phyloP scores from a whole-genome alignment of 1,140 invertebrate species.

The Arion vulgaris region DNA sequence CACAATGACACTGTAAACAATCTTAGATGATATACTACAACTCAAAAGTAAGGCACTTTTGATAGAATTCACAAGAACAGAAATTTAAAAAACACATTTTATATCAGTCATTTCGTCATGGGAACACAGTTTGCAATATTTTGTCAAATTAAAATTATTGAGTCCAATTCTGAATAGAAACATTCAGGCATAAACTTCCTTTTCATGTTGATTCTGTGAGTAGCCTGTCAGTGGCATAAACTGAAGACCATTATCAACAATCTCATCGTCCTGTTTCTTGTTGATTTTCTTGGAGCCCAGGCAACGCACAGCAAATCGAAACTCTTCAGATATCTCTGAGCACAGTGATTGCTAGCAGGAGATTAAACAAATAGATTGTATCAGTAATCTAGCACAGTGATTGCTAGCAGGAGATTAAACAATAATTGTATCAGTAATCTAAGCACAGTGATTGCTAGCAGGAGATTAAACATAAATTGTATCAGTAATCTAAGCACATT shows the following conservation, averaged over 20 bases:
- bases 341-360: slow-evolving; percentile 86
- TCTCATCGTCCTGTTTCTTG: slow-evolving; percentile 57
- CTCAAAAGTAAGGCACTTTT: not conserved
- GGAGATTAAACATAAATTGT: not conserved
- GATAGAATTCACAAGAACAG: not conserved
- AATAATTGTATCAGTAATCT: not conserved
- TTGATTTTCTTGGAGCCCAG: slow-evolving; percentile 76
- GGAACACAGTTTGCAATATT: not conserved
- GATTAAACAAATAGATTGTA: not conserved
- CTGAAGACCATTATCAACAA: slow-evolving; percentile 65
- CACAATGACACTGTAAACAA: too few relatives aligned
- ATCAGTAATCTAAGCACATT: slow-evolving; percentile 80
- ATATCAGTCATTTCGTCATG: not conserved
- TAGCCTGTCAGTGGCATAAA: slow-evolving; percentile 58
- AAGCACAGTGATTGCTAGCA: slow-evolving; percentile 87
- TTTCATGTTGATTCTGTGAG: slow-evolving; percentile 47
- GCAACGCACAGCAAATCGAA: slow-evolving; percentile 92
- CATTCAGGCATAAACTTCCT: slow-evolving; percentile 56
- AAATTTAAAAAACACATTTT: not conserved
- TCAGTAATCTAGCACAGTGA: slow-evolving; percentile 81
- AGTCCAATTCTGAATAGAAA: not conserved
- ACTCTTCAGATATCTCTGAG: slow-evolving; percentile 94
- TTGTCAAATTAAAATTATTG: slow-evolving; percentile 1
- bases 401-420: slow-evolving; percentile 75
- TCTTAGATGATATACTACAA: too few relatives aligned